phyloP scores from a whole-genome alignment of 2,888 invertebrate genomes.

The Cheilosia pagana region DNA sequence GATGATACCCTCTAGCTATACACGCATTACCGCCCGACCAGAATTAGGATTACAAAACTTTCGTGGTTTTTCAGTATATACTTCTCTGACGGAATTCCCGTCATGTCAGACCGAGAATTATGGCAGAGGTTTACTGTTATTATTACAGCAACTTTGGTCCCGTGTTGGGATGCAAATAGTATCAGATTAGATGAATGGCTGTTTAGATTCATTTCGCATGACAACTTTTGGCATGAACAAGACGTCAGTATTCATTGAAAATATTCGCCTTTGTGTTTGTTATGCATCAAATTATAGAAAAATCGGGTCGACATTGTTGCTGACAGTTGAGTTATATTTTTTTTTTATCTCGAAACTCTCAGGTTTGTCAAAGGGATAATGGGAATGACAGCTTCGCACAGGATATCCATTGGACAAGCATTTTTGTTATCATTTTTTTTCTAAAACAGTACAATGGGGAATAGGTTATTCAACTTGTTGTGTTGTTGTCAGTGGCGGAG shows the following conservation, averaged over 20 bases:
- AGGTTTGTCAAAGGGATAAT: slow-evolving; percentile 11
- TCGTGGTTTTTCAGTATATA: too few species aligned
- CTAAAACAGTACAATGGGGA: not conserved
- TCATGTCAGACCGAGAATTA: too few species aligned
- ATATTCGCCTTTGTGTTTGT: slow-evolving; percentile 13
- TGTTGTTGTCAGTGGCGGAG: not conserved
- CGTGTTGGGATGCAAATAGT: too few species aligned
- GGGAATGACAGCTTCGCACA: not conserved
- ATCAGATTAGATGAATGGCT: too few species aligned
- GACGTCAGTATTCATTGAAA: not conserved
- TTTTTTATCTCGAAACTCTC: not conserved
- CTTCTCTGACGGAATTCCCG: too few species aligned
- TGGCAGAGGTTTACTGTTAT: too few species aligned
- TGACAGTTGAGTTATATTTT: not conserved
- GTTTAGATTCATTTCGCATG: too few species aligned
- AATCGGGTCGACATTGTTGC: slow-evolving; percentile 41
- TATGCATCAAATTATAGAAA: slow-evolving; percentile 29
- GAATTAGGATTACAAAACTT: too few species aligned
- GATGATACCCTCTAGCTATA: not conserved
- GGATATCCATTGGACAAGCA: slow-evolving; percentile 17
- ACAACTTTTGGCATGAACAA: too few species aligned
- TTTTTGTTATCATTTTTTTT: not conserved
- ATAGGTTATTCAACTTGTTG: slow-evolving; percentile 26
- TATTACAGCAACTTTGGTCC: too few species aligned
- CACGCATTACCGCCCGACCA: not conserved